A percentile compares a stretch with the other conserved stretches of the same genome.
Evolutionary conservation across 2,888 invertebrate genomes (phyloP).

Genomic region (Temnothorax unifasciatus): DNA sequence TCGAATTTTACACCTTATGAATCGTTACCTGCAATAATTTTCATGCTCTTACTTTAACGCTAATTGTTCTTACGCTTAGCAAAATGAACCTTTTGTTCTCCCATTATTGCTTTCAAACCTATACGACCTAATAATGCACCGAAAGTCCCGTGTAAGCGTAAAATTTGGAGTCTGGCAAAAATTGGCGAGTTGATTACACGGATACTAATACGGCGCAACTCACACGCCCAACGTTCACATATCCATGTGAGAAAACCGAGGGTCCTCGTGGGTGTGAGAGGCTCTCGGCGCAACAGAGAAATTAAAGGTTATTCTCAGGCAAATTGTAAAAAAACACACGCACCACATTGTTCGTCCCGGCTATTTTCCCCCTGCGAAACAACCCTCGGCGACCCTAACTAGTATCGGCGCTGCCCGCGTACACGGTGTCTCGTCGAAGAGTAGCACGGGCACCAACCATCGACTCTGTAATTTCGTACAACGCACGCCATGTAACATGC

Average conservation of each 20-base stretch:
- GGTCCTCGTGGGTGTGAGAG: slow-evolving; percentile 23
- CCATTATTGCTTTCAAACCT: slow-evolving; percentile 1
- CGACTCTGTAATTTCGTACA: slow-evolving; percentile 60
- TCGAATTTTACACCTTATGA: neutral
- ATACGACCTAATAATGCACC: slow-evolving; percentile 51
- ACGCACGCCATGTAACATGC: slow-evolving; percentile 45
- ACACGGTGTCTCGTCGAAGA: slow-evolving; percentile 62
- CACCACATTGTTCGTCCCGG: slow-evolving; percentile 59
- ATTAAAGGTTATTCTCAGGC: slow-evolving; percentile 68
- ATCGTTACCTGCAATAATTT: neutral
- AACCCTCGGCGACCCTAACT: slow-evolving; percentile 72
- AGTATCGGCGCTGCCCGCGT: slow-evolving; percentile 57
- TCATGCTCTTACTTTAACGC: neutral
- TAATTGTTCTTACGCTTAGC: slow-evolving; percentile 32
- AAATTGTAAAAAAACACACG: slow-evolving; percentile 68
- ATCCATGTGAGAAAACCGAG: slow-evolving; percentile 32
- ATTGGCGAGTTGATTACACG: slow-evolving; percentile 45
- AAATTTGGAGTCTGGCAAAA: slow-evolving; percentile 3
- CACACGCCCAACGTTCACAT: neutral
- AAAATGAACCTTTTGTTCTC: slow-evolving; percentile 11
- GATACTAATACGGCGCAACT: slow-evolving; percentile 14
- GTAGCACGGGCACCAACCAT: slow-evolving; percentile 38
- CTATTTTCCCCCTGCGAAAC: slow-evolving; percentile 62
- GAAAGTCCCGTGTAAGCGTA: slow-evolving; percentile 34
- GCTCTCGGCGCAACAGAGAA: slow-evolving; percentile 62